These are phyloP conservation scores for Apaloderma vittatum DNA, from an alignment of 2,113 vertebrate species.

Conservation along the genomic window DNA sequence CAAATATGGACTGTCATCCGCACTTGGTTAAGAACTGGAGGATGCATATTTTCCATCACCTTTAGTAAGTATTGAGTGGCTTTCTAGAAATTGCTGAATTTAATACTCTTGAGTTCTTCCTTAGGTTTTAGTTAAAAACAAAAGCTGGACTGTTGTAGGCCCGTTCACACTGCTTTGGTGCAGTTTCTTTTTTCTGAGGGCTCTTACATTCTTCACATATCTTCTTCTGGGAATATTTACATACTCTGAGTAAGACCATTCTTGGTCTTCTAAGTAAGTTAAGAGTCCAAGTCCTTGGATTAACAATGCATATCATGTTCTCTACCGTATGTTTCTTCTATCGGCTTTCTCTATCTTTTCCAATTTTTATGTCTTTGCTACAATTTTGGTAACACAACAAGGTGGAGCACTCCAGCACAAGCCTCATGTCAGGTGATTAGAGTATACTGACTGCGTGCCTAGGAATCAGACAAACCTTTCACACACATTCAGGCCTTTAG, in stretches of 20 bases:
- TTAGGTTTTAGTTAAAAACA: background rate
- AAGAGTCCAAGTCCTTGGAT: background rate
- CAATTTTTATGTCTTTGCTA: background rate
- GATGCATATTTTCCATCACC: background rate
- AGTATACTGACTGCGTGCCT: background rate
- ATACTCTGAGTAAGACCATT: background rate
- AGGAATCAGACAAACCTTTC: background rate
- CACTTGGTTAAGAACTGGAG: background rate
- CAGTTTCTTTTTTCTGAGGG: background rate
- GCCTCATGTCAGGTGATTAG: background rate
- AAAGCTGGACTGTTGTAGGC: no score
- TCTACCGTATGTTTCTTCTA: background rate
- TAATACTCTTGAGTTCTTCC: background rate
- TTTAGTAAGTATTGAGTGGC: background rate
- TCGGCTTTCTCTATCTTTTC: background rate
- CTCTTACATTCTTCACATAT: background rate
- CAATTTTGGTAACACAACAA: accelerated
- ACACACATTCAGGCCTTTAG: accelerated
- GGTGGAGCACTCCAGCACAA: background rate
- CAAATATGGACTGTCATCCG: background rate
- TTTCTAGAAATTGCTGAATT: background rate
- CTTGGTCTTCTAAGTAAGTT: background rate
- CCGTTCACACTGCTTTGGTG: accelerated
- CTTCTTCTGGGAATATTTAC: background rate
- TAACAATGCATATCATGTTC: background rate